A percentile compares a stretch with the other conserved stretches of the same genome.
These are phyloP conservation scores for Pan troglodytes DNA, from an alignment of 2,113 vertebrate genomes.

Conservation along the genomic window NHGRI_mPanTro3-v2.1_pri NC_072401.2:160155001-160155500, in stretches of 20 bases:
- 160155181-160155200: not conserved
- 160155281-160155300: not conserved
- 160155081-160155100: not conserved
- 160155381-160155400: not conserved
- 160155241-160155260: not conserved
- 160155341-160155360: not conserved
- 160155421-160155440: not conserved
- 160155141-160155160: not conserved
- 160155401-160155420: not conserved
- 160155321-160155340: not conserved
- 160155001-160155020: not conserved
- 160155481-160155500: not conserved
- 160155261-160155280: not conserved
- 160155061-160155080: not conserved
- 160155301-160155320: not conserved
- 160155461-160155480: not conserved
- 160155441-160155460: not conserved
- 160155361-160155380: not conserved
- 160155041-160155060: not conserved
- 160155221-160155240: not conserved
- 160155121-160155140: fast-evolving
- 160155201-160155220: not conserved
- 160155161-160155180: not conserved
- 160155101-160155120: not conserved
- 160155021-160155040: not conserved